These are phyloP conservation scores for Eupeodes luniger DNA, from an alignment of 2,888 invertebrate genomes.

Conservation along the genomic window DNA sequence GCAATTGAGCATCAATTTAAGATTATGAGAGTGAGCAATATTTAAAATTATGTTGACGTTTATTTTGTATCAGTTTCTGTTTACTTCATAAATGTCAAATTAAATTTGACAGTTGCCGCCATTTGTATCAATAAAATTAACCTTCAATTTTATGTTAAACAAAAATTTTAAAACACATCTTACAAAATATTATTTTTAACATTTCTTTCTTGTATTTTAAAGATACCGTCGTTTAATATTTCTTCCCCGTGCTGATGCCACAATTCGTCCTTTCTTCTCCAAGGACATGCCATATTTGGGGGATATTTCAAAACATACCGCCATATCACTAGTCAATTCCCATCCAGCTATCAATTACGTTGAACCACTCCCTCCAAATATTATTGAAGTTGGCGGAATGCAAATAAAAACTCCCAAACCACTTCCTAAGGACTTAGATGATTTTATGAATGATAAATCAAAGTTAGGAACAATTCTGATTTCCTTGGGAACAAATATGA, in stretches of 20 bases:
- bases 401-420: constrained; percentile 80
- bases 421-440: constrained; percentile 78
- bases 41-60: too few species aligned
- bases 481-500: constrained; percentile 80
- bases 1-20: too few species aligned
- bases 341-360: constrained; percentile 80
- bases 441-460: constrained; percentile 78
- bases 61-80: too few species aligned
- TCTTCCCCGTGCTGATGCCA: constrained; percentile 75
- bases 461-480: constrained; percentile 81
- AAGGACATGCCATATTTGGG: constrained; percentile 72
- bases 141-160: too few species aligned
- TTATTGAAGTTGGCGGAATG: constrained; percentile 82
- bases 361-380: constrained; percentile 81
- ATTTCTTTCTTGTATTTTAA: background rate
- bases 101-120: too few species aligned
- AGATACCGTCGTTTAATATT: constrained; percentile 54
- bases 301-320: constrained; percentile 76
- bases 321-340: constrained; percentile 81
- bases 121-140: too few species aligned
- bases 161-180: too few species aligned
- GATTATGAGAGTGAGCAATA: too few species aligned
- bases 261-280: constrained; percentile 74
- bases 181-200: too few species aligned
- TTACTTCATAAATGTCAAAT: too few species aligned